Base-by-base conservation (phyloP, 2,888 invertebrate genomes). In the Drosophila paucipuncta region DNA sequence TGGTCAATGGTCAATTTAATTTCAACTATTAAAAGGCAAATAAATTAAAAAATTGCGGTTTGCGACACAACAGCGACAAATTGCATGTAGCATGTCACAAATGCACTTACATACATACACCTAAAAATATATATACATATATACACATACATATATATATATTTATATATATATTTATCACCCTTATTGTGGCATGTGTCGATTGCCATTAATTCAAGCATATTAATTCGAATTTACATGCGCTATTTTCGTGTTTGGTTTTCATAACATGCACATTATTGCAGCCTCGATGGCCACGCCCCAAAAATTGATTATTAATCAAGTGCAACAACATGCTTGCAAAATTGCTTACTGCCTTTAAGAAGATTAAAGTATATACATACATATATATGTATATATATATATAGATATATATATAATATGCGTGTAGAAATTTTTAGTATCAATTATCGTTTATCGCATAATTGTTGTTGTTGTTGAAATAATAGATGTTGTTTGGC, bases 1-100 rank as follows among this genome's bases (percentile, higher is more conserved):
- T 80, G 47, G 47, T 47, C 77, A 57, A 73, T 68, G 70, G 64
- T 67, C 73, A 80, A 83, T 89, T 89, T 78, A 67, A 87, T 83
- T 90, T 84, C 80, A 89, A 84, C 84, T 90, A 90, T 90, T 86
- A 83, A 89, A 84, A 39, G 78, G 76, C 64, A 84, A 89, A 88
- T 89, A 81, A 90, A 88, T 90, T 89, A 84, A 84, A 88, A 89
- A 72, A 79, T 82, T 84, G 90, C 65, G 89, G 88, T 85, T 73
- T 67, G 49, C 73, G 18, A 9, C 65, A 68, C 28, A 84, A 80
- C 76, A 87, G 67, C 76, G 77, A 76, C 76, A 85, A 83, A 85
- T 83, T 80, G 73, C 75, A 79, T 73, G 75, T 64, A 62, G 25
- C 47, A 47, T 18, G 30, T 65, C 53, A 31, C 49, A 57, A 58